phyloP scores from a whole-genome alignment of 2,888 invertebrate genomes.

The Thera britannica region DNA sequence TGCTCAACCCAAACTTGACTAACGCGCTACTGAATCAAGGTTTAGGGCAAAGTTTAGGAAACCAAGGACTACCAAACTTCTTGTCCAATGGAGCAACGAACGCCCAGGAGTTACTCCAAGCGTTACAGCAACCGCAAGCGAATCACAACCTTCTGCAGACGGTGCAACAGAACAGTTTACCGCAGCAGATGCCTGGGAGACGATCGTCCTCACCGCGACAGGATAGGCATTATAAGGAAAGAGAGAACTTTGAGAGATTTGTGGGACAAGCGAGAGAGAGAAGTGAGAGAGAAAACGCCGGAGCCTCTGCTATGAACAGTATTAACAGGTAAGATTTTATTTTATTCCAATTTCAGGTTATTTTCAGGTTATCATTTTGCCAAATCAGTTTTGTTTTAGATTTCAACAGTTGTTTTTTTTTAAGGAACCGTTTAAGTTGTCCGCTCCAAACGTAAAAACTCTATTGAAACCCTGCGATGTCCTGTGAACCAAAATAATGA shows the following conservation, averaged over 20 bases:
- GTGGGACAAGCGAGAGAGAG: conserved; percentile 80
- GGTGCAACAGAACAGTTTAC: conserved; percentile 78
- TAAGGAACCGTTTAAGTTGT: too few species aligned
- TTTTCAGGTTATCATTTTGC: too few species aligned
- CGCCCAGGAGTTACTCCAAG: conserved; percentile 90
- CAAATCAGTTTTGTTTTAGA: not conserved
- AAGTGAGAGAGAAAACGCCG: conserved; percentile 81
- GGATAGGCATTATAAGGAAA: conserved; percentile 79
- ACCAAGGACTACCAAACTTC: conserved; percentile 89
- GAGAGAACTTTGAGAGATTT: conserved; percentile 77
- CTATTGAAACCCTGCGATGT: too few species aligned
- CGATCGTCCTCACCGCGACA: conserved; percentile 77
- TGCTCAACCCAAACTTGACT: conserved; percentile 86
- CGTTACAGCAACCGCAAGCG: conserved; percentile 82
- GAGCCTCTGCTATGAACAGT: conserved; percentile 86
- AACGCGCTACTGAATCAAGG: conserved; percentile 88
- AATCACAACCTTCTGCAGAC: conserved; percentile 80
- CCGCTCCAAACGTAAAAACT: too few species aligned
- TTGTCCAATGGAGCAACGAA: conserved; percentile 88
- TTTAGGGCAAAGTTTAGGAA: conserved; percentile 73
- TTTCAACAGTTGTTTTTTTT: too few species aligned
- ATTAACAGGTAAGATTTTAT: conserved; percentile 85
- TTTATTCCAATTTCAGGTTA: not conserved
- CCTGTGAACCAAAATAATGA: not conserved
- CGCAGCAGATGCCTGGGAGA: conserved; percentile 79